Evolutionary conservation across 2,113 vertebrate species (phyloP), one percentile per base, ranked within the genome.

Genomic region (Halcyon senegalensis): DNA sequence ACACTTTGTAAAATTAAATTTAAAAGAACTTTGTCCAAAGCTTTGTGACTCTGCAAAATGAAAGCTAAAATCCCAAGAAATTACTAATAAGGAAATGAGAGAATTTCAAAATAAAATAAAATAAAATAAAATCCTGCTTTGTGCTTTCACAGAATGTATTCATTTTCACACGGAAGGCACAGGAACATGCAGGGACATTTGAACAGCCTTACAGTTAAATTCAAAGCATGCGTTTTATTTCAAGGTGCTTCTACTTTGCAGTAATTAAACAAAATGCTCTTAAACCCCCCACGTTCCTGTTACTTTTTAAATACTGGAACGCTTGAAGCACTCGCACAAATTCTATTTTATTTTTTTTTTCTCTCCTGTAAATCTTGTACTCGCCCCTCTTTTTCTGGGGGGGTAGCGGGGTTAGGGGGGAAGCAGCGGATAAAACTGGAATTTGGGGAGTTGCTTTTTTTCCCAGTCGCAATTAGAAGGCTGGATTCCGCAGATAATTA

Each of bases 401-500:
- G 41, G 33, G 31, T 13, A 24, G 30, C 3, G 0, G 8, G 25
- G 58, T 12, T 51, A 13, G 28, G n/a, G 92, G 89, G 56, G 20
- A 87, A 94, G 33, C 74, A 56, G 77, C 1, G 1, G 62, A 44
- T 51, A 74, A 88, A 97, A 81, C 41, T 69, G 62, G 68, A 94
- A 93, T 93, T 90, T 73, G 56, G 69, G 73, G 59, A 84, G 37
- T 17, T 74, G 28, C 28, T 68, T 73, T 81, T 79, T 90, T 58
- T 48, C 1, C 39, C 37, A 63, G 51, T 48, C 10, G 27, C 90
- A 97, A 93, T 97, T 96, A 97, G 60, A 86, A 68, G 28, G 84
- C 94, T 72, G 83, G 68, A 95, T 94, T 88, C 95, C 77, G 16
- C 28, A 0, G 86, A 35, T 97, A 97, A 97, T 96, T 96, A 94